A percentile compares a stretch with the other conserved stretches of the same genome.
Evolutionary conservation across 2,113 vertebrate genomes (phyloP).

Genomic region (Stercorarius parasiticus): DNA sequence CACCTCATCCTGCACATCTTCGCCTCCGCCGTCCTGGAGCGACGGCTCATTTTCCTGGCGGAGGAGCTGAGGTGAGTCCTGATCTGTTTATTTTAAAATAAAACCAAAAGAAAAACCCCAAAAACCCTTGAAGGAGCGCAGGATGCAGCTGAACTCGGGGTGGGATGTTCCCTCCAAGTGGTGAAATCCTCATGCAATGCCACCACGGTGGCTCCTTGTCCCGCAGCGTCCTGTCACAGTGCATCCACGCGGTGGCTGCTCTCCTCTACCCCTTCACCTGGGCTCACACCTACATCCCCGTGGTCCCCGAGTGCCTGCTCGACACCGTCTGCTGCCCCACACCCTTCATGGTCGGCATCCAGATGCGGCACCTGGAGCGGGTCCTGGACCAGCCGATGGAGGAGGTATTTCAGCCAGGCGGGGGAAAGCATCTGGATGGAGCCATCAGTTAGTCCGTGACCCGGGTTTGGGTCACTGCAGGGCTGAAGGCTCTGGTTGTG

Average conservation of each 20-base stretch:
- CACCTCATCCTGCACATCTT: slow-evolving; percentile 88
- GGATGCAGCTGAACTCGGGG: neutral
- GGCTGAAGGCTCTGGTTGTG: neutral
- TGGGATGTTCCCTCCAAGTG: neutral
- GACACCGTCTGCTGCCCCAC: slow-evolving; percentile 94
- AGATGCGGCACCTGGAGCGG: slow-evolving; percentile 77
- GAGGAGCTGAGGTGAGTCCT: slow-evolving; percentile 86
- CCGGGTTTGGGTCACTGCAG: neutral
- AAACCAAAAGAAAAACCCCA: rapidly evolving
- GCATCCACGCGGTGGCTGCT: slow-evolving; percentile 88
- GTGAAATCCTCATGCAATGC: rapidly evolving
- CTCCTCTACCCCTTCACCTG: slow-evolving; percentile 96
- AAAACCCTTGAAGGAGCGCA: neutral
- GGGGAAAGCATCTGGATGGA: neutral
- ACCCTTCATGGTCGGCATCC: slow-evolving; percentile 92
- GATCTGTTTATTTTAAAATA: neutral
- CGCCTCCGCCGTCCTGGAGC: slow-evolving; percentile 84
- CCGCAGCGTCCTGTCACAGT: slow-evolving; percentile 88
- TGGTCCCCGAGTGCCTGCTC: slow-evolving; percentile 89
- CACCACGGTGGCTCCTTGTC: neutral
- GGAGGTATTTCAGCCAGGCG: slow-evolving; percentile 49
- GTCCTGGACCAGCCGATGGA: slow-evolving; percentile 85
- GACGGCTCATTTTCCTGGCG: slow-evolving; percentile 90
- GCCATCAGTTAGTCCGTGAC: rapidly evolving
- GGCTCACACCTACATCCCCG: slow-evolving; percentile 96